Conservation (phyloP, 2,888 invertebrate genomes). For the Callyntrura sp. region DNA sequence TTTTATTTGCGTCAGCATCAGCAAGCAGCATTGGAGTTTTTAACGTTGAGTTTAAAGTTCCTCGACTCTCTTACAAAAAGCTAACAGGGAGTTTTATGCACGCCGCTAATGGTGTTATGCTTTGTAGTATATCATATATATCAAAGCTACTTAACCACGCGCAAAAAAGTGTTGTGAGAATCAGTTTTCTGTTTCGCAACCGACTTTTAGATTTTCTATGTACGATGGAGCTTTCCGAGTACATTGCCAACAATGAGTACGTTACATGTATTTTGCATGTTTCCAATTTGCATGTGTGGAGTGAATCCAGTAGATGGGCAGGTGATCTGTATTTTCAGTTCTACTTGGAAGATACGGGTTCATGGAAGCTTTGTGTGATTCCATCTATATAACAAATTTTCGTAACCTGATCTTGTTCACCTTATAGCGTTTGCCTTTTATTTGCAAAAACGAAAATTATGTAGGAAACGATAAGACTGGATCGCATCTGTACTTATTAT, state of each 20-base stretch:
- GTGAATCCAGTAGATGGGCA: background rate
- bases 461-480: background rate
- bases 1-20: too few relatives aligned
- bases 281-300: too few relatives aligned
- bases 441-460: constrained; percentile 3
- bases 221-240: background rate
- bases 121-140: too few relatives aligned
- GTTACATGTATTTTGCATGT: too few relatives aligned
- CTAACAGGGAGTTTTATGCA: too few relatives aligned
- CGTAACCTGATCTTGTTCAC: constrained; percentile 6
- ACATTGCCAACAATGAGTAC: background rate
- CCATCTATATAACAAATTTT: background rate
- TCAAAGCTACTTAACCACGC: background rate
- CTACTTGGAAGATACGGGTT: background rate
- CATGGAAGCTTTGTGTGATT: constrained; percentile 9
- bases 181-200: background rate
- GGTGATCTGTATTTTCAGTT: background rate
- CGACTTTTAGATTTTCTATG: background rate
- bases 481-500: too few relatives aligned
- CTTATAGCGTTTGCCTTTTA: constrained; percentile 6
- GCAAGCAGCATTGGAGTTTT: too few relatives aligned
- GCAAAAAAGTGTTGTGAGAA: background rate
- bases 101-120: too few relatives aligned
- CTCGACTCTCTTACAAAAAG: too few relatives aligned
- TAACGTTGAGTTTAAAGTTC: too few relatives aligned